These are phyloP conservation scores for Drosophila dives DNA, from an alignment of 2,888 invertebrate species.

Conservation along the genomic window DNA sequence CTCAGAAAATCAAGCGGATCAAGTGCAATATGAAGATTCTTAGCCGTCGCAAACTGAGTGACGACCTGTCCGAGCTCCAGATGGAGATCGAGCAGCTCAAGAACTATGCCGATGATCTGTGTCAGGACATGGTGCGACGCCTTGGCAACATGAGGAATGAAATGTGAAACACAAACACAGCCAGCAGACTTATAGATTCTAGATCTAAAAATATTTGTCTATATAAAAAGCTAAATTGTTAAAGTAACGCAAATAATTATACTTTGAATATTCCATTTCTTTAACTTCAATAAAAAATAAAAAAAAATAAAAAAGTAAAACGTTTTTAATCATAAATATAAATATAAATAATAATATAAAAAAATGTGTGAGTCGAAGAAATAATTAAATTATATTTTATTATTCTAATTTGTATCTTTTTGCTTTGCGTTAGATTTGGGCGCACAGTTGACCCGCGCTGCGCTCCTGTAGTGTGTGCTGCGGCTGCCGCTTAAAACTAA, in stretches of 20 bases:
- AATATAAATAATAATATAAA: no score
- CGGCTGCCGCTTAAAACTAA: constrained; percentile 35
- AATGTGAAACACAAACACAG: background rate
- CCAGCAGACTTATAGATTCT: background rate
- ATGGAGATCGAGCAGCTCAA: constrained; percentile 40
- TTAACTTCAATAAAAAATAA: no score
- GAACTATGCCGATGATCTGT: constrained; percentile 37
- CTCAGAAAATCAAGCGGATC: constrained; percentile 8
- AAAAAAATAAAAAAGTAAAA: no score
- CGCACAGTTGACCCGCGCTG: constrained; percentile 31
- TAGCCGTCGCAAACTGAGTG: background rate
- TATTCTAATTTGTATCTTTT: no score
- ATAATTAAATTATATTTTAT: background rate
- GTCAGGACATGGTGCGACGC: constrained; percentile 28
- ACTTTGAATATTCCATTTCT: no score
- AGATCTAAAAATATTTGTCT: background rate
- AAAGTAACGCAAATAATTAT: background rate
- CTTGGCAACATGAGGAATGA: background rate
- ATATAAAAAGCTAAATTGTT: background rate
- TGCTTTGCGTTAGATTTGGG: constrained; percentile 12
- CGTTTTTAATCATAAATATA: no score
- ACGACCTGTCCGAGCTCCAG: constrained; percentile 38
- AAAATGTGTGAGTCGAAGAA: no score
- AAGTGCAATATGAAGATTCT: constrained; percentile 9
- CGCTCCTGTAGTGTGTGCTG: constrained; percentile 47